A percentile compares a stretch with the other conserved stretches of the same genome.
These are phyloP conservation scores for Nycteola revayana DNA, from an alignment of 2,888 invertebrate species.

Conservation along the genomic window DNA sequence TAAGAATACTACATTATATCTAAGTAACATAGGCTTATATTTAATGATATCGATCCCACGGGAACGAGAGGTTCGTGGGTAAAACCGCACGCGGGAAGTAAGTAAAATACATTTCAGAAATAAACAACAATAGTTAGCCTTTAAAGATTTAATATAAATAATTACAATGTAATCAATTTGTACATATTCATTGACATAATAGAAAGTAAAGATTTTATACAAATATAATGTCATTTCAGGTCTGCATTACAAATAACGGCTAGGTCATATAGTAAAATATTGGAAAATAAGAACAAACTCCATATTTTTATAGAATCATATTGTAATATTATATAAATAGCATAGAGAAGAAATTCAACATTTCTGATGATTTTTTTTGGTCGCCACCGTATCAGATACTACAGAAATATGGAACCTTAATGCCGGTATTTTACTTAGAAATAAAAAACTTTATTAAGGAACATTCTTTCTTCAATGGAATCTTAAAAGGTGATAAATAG, in stretches of 20 bases:
- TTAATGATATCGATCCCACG: no score
- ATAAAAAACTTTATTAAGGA: slow-evolving; percentile 76
- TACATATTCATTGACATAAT: slow-evolving; percentile 76
- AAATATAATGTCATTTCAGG: slow-evolving; percentile 76
- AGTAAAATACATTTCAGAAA: slow-evolving; percentile 6
- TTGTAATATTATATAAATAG: slow-evolving; percentile 25
- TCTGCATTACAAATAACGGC: slow-evolving; percentile 58
- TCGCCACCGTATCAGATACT: slow-evolving; percentile 31
- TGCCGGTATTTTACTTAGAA: slow-evolving; percentile 69
- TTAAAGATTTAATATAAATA: slow-evolving; percentile 78
- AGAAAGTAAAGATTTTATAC: slow-evolving; percentile 77
- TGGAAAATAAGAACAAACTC: slow-evolving; percentile 56
- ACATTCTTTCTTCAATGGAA: slow-evolving; percentile 51
- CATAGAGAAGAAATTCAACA: slow-evolving; percentile 25
- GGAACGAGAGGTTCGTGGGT: no score
- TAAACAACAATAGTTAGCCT: slow-evolving; percentile 44
- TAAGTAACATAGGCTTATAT: no score
- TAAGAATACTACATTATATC: no score
- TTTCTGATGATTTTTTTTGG: slow-evolving; percentile 24
- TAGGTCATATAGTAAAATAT: slow-evolving; percentile 55
- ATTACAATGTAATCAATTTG: slow-evolving; percentile 74
- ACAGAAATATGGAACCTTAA: slow-evolving; percentile 59
- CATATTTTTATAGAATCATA: slow-evolving; percentile 34
- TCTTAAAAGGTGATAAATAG: slow-evolving; percentile 36
- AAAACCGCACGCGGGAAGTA: no score